Base-by-base conservation (phyloP, 2,888 invertebrate genomes). In the Volucella bombylans region DNA sequence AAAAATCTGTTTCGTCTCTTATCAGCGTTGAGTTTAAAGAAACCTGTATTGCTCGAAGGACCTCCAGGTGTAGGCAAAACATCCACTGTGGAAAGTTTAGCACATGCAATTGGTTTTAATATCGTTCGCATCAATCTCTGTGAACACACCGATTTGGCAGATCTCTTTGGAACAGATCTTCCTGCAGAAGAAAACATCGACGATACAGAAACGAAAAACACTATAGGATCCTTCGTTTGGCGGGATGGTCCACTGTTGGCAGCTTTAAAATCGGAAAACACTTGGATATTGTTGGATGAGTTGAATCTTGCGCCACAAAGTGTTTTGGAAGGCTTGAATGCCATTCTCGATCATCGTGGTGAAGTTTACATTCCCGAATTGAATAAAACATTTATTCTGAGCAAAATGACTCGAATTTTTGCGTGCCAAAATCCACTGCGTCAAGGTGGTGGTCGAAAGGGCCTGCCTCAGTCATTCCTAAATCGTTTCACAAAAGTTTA, bases 1-100 rank as follows among this genome's bases (percentile, higher is more conserved):
- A 93, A 94, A 23, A 99, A 99, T 92, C 94, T 96, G 0, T 92
- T 97, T 82, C 94, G 98, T 80, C 90, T 99, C 10, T 91, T 99
- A 49, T 94, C 99, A 77, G 98, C 97, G 0, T 93, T 99, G 88
- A 97, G 98, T 89, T 91, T 99, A 79, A 96, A 96, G 82, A 97
- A 98, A 90, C 98, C 99, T 0, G 95, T 99, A 78, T 93, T 99
- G 69, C 92, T 99, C 15, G 99, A 99, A 93, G 99, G 98, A 2
- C 97, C 98, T 88, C 99, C 99, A 3, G 99, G 99, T 2, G 99
- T 99, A 18, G 99, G 99, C 3, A 99, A 99, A 92, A 99, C 99
- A 0, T 98, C 98, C 87, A 93, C 99, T 72, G 96, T 99, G 1
- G 95, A 95, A 69, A 98, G 98, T 38, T 92, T 99, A 50, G 98